Conservation (phyloP, 2,888 invertebrate species). For the Acrocyrtus sp. region DNA sequence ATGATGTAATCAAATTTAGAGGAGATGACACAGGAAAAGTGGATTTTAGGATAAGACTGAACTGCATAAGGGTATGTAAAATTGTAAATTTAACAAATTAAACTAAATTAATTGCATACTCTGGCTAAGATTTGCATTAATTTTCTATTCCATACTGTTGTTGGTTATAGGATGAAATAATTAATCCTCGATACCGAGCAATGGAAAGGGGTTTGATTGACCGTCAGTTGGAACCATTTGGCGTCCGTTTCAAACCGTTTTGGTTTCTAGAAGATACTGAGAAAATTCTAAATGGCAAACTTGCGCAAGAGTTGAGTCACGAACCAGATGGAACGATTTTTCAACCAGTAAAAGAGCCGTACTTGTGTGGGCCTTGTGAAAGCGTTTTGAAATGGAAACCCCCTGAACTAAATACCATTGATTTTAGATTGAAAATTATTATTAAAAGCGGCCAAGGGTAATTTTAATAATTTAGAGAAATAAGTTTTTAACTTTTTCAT, state of each 20-base stretch:
- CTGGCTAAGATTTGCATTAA: no score
- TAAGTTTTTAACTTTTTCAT: no score
- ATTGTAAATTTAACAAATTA: constrained; percentile 1
- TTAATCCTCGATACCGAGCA: constrained; percentile 75
- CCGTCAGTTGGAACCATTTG: constrained; percentile 85
- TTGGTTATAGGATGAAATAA: constrained; percentile 69
- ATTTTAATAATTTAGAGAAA: no score
- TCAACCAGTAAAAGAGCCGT: constrained; percentile 90
- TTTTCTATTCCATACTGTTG: no score
- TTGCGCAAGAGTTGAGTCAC: constrained; percentile 85
- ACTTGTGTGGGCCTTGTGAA: constrained; percentile 82
- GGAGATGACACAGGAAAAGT: constrained; percentile 79
- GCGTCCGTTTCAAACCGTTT: constrained; percentile 90
- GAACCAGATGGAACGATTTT: constrained; percentile 99
- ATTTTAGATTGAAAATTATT: constrained; percentile 88
- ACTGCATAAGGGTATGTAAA: constrained; percentile 76
- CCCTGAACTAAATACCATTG: constrained; percentile 90
- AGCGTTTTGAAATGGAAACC: constrained; percentile 99
- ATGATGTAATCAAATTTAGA: constrained; percentile 90
- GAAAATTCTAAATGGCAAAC: constrained; percentile 82
- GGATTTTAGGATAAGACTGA: constrained; percentile 81
- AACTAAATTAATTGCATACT: constrained; percentile 1
- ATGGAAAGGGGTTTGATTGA: constrained; percentile 80
- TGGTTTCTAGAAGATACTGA: constrained; percentile 82
- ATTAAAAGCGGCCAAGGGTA: constrained; percentile 79